phyloP scores from a whole-genome alignment of 2,113 vertebrate genomes.

The Raja brachyura region DNA sequence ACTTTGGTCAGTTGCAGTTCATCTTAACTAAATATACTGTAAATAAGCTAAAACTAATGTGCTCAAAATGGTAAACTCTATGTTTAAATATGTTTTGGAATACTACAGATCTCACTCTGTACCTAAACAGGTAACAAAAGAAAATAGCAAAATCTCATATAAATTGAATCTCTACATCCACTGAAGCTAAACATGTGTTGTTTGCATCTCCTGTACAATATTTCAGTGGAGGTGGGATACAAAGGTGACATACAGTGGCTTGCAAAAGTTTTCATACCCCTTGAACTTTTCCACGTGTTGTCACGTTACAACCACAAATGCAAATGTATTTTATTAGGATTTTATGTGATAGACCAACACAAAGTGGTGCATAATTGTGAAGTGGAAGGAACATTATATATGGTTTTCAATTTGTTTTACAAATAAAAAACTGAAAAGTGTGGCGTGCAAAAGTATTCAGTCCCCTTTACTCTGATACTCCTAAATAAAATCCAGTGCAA shows the following conservation, averaged over 20 bases:
- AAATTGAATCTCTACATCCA: not conserved
- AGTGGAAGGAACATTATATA: too few relatives aligned
- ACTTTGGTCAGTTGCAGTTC: not conserved
- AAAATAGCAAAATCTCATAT: not conserved
- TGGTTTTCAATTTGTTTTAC: too few relatives aligned
- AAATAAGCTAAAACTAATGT: not conserved
- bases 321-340: too few relatives aligned
- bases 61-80: not conserved
- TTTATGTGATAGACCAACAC: too few relatives aligned
- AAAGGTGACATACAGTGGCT: not conserved
- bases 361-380: too few relatives aligned
- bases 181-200: not conserved
- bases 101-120: not conserved
- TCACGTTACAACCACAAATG: too few relatives aligned
- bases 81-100: not conserved
- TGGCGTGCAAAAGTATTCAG: too few relatives aligned
- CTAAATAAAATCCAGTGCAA: too few relatives aligned
- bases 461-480: too few relatives aligned
- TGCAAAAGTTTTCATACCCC: too few relatives aligned
- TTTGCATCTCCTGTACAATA: not conserved
- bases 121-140: not conserved
- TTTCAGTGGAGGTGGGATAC: not conserved
- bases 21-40: not conserved
- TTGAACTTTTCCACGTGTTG: too few relatives aligned
- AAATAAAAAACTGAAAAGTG: too few relatives aligned